Percentiles rank a stretch among this genome's conserved stretches.
phyloP scores from a whole-genome alignment of 1,140 invertebrate species.

The Acromyrmex echinatior region DNA sequence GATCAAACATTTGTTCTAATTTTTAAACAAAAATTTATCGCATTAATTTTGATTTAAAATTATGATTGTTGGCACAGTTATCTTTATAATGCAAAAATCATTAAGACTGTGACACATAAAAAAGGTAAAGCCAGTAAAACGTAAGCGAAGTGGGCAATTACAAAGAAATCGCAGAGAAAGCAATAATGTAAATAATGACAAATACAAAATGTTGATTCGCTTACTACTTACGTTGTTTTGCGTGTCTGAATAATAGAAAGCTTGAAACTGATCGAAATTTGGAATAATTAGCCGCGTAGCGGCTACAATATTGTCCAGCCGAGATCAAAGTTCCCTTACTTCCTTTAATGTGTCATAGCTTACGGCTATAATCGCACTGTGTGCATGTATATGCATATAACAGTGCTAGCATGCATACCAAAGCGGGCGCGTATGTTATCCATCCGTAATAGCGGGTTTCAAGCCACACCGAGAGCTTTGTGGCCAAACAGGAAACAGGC shows the following conservation, averaged over 20 bases:
- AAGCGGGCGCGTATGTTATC: constrained; percentile 32
- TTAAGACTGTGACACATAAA: too few relatives aligned
- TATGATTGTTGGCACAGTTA: too few relatives aligned
- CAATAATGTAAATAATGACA: too few relatives aligned
- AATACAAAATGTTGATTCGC: too few relatives aligned
- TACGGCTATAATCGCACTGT: constrained; percentile 55
- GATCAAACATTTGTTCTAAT: background rate
- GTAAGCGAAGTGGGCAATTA: too few relatives aligned
- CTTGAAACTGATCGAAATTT: constrained; percentile 4
- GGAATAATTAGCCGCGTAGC: constrained; percentile 44
- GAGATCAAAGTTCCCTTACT: constrained; percentile 62
- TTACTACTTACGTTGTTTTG: too few relatives aligned
- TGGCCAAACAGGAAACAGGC: constrained; percentile 59
- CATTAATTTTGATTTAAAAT: background rate
- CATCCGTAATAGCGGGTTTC: constrained; percentile 45
- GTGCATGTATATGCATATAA: constrained; percentile 9
- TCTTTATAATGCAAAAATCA: background rate
- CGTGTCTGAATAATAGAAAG: background rate
- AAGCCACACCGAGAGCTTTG: constrained; percentile 51
- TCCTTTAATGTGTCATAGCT: constrained; percentile 60
- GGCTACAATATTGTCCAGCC: constrained; percentile 32
- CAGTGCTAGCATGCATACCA: constrained; percentile 2
- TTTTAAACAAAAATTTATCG: background rate
- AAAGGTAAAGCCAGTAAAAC: too few relatives aligned
- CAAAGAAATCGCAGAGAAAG: too few relatives aligned